Percentiles rank a stretch among this genome's conserved stretches.
These are phyloP conservation scores for Pocillopora damicornis DNA, from an alignment of 64 coral and sea anemone species.

Conservation along the genomic window DNA sequence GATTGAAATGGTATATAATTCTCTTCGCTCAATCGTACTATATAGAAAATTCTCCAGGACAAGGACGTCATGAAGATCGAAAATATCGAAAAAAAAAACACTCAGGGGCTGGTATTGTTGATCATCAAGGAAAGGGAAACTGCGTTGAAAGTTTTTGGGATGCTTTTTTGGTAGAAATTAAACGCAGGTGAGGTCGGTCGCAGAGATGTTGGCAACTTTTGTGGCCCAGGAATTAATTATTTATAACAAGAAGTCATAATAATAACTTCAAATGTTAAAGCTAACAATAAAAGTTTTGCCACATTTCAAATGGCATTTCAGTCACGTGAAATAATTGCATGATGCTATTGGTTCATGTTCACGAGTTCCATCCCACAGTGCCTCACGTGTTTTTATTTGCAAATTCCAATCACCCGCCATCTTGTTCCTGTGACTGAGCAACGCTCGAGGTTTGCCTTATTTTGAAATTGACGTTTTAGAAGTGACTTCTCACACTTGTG, in stretches of 20 bases:
- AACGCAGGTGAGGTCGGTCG: not conserved
- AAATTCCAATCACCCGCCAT: slow-evolving; percentile 47
- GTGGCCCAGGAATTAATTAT: not conserved
- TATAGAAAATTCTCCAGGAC: no score
- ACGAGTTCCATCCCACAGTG: slow-evolving; percentile 40
- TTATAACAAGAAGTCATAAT: not conserved
- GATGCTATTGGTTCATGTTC: slow-evolving; percentile 42
- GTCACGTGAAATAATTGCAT: not conserved
- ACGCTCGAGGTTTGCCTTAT: slow-evolving; percentile 34
- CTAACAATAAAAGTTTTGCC: not conserved
- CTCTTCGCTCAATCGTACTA: no score
- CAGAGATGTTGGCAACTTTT: not conserved
- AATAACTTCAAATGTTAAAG: not conserved
- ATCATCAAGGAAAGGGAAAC: no score
- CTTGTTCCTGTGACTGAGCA: slow-evolving; percentile 62
- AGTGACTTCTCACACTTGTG: slow-evolving; percentile 22
- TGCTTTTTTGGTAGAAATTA: not conserved
- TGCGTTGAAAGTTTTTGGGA: no score
- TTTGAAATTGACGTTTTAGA: slow-evolving; percentile 33
- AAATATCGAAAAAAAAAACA: no score
- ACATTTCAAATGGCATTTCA: not conserved
- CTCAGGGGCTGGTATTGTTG: no score
- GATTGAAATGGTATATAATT: no score
- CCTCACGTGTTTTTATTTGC: slow-evolving; percentile 45
- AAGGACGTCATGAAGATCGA: no score